Base-by-base conservation (phyloP, 2,797 vertebrate genomes). In the Alosa sapidissima region DNA sequence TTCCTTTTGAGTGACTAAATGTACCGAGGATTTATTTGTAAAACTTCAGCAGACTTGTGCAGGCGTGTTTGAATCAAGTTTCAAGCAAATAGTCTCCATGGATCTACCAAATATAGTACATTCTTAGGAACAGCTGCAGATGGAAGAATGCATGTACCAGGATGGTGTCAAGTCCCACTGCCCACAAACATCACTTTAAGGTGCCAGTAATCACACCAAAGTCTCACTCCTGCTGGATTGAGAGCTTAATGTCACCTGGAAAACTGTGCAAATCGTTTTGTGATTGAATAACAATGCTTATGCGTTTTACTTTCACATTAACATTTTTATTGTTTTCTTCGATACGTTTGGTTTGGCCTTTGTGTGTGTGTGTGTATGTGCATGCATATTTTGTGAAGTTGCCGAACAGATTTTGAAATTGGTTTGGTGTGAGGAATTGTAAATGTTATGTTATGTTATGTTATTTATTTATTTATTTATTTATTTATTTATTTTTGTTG, bases 151-250 rank as follows among this genome's bases (percentile, higher is more conserved):
- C 87, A 82, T 5, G 85, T 89, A 88, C 81, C 86, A 91, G 86
- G 86, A 51, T 85, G 48, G 87, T 89, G 91, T 92, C 87, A 92
- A 89, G 68, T 75, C 83, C 75, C 52, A 28, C 87, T 88, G 84
- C 82, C 85, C 86, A 84, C 89, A 90, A 88, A 89, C 85, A 88
- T 85, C 87, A 89, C 89, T 89, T 89, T 81, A 52, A 89, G 89
- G 91, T 93, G 90, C 84, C 89, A 91, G 86, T 84, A 91, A 86
- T 93, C 90, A 87, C 92, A 93, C 91, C 82, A 78, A 78, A 78
- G 72, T 78, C 72, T 78, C 72, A 78, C 72, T 78, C 72, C 72
- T 89, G 85, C 62, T 83, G 81, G 84, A 81, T 78, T 78, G 72
- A 47, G 72, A 78, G 41, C 16, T 41, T 75, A 41, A 75, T 78